These are phyloP conservation scores for Xerus inauris DNA, from an alignment of 2,113 vertebrate genomes.

Conservation along the genomic window DNA sequence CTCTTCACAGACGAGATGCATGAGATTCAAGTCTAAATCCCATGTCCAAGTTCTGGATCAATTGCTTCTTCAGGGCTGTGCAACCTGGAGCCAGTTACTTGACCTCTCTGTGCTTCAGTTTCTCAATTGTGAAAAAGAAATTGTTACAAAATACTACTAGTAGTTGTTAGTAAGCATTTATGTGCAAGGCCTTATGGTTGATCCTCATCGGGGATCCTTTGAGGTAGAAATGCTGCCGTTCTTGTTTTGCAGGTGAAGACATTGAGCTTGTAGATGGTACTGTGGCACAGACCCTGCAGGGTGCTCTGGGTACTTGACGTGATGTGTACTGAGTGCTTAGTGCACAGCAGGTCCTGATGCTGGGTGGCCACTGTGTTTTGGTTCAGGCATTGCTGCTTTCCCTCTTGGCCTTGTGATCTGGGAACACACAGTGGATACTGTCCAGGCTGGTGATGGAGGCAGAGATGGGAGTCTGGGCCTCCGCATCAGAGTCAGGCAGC, in stretches of 20 bases:
- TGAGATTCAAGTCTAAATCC: background rate
- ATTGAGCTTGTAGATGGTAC: background rate
- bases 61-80: background rate
- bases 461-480: background rate
- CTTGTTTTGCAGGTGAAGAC: background rate
- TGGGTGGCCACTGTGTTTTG: background rate
- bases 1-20: background rate
- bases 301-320: background rate
- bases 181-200: background rate
- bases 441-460: background rate
- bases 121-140: background rate
- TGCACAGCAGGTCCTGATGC: background rate
- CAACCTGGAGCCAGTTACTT: background rate
- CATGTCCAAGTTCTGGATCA: background rate
- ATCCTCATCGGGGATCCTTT: background rate
- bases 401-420: background rate
- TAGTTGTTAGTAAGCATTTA: background rate
- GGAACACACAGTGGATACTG: accelerated
- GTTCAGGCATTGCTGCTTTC: background rate
- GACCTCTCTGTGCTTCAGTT: background rate
- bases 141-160: background rate
- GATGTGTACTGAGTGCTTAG: background rate
- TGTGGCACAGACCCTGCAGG: background rate
- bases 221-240: background rate
- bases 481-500: background rate